phyloP scores from a whole-genome alignment of 2,113 vertebrate genomes.

The Ceuthmochares aereus region DNA sequence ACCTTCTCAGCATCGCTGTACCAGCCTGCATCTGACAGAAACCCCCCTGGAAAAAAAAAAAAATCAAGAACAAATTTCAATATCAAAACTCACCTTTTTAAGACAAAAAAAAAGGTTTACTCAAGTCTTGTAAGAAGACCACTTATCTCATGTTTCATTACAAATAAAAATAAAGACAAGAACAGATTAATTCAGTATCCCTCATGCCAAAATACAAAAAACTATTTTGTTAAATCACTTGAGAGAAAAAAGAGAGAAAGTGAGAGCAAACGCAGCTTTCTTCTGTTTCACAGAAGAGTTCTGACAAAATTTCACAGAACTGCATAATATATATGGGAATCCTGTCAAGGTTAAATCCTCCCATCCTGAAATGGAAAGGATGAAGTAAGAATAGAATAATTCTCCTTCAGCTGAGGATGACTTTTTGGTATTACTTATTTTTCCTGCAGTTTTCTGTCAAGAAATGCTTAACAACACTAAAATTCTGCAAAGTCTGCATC shows the following conservation, averaged over 20 bases:
- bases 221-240: too few relatives aligned
- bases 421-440: neutral
- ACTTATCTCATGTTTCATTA: too few relatives aligned
- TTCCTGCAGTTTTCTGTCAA: neutral
- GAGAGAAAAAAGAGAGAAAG: too few relatives aligned
- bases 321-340: neutral
- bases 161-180: too few relatives aligned
- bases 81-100: neutral
- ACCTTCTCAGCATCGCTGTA: conserved; percentile 98
- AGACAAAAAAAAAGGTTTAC: neutral
- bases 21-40: conserved; percentile 97
- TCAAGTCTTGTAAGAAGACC: rapidly evolving
- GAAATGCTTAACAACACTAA: neutral
- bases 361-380: neutral
- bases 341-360: neutral
- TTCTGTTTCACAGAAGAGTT: too few relatives aligned
- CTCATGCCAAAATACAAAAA: too few relatives aligned
- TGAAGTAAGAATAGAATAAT: neutral
- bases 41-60: conserved; percentile 81
- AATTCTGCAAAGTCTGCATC: neutral
- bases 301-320: neutral
- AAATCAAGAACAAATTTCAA: neutral
- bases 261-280: too few relatives aligned
- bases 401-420: neutral
- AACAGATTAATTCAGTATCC: too few relatives aligned